Conservation (phyloP, 2,888 invertebrate species). For the Chymomyza amoena region DNA sequence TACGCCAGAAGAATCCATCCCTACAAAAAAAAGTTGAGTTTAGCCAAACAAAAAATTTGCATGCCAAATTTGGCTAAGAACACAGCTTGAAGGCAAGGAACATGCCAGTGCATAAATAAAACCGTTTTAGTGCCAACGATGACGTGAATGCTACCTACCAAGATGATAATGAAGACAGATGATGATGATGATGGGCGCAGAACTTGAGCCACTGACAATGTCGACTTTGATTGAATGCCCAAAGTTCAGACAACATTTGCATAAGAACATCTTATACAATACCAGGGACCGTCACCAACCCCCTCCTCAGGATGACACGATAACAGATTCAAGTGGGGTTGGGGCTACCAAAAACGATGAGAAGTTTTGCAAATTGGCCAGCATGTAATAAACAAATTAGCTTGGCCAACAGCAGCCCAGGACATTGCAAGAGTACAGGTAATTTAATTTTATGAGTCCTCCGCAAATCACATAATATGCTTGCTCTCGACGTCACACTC, state of each 20-base stretch:
- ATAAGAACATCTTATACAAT: not conserved
- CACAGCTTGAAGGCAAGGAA: conserved; percentile 46
- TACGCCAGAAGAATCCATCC: not conserved
- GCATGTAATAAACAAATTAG: conserved; percentile 55
- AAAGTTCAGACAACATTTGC: not conserved
- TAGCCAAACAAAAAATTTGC: conserved; percentile 52
- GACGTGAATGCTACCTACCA: not conserved
- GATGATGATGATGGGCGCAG: conserved; percentile 19
- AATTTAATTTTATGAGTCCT: conserved; percentile 64
- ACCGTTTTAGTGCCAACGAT: conserved; percentile 36
- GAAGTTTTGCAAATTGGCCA: not conserved
- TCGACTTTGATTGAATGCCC: conserved; percentile 45
- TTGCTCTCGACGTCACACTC: conserved; percentile 36
- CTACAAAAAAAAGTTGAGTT: conserved; percentile 9
- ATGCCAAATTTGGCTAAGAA: conserved; percentile 66
- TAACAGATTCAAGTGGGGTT: not conserved
- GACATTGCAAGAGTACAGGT: conserved; percentile 25
- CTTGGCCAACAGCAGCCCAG: conserved; percentile 1
- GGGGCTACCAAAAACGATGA: not conserved
- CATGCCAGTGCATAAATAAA: conserved; percentile 71
- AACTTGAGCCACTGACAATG: conserved; percentile 13
- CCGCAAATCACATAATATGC: not conserved
- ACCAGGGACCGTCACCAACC: too few relatives aligned
- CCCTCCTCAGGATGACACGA: not conserved
- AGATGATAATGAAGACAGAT: conserved; percentile 21